Evolutionary conservation across 2,113 vertebrate genomes (phyloP).

Genomic region (Ptilonorhynchus violaceus): DNA sequence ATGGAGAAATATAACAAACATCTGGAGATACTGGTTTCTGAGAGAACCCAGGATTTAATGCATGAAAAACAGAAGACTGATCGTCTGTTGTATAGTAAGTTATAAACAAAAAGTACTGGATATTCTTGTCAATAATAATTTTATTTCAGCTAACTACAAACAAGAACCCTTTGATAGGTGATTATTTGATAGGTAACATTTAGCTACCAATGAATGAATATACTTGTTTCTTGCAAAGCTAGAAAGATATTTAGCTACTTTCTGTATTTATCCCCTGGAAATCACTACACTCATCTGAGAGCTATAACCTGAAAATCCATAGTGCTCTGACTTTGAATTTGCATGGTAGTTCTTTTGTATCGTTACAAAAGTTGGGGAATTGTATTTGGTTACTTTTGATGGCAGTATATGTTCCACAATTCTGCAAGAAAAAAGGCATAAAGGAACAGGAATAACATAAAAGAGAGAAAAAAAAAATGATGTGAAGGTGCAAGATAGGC

Average conservation of each 20-base stretch:
- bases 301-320: neutral
- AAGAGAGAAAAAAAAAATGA: neutral
- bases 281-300: neutral
- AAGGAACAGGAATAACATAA: neutral
- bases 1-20: conserved; percentile 93
- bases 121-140: neutral
- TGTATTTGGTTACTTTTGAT: neutral
- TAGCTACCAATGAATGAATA: neutral
- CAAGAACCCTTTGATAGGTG: neutral
- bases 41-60: conserved; percentile 84
- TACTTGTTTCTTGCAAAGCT: neutral
- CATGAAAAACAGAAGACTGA: conserved; percentile 87
- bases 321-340: neutral
- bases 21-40: conserved; percentile 82
- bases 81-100: conserved; percentile 82
- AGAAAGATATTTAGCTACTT: neutral
- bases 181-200: neutral
- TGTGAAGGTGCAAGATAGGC: neutral
- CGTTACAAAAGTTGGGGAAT: neutral
- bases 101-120: neutral
- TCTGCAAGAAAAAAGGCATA: neutral
- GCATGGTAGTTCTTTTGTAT: neutral
- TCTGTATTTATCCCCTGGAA: neutral
- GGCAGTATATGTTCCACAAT: neutral
- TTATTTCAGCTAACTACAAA: neutral